Evolutionary conservation across 2,797 vertebrate genomes (phyloP).

Genomic region (Anabacerthia variegaticeps): DNA sequence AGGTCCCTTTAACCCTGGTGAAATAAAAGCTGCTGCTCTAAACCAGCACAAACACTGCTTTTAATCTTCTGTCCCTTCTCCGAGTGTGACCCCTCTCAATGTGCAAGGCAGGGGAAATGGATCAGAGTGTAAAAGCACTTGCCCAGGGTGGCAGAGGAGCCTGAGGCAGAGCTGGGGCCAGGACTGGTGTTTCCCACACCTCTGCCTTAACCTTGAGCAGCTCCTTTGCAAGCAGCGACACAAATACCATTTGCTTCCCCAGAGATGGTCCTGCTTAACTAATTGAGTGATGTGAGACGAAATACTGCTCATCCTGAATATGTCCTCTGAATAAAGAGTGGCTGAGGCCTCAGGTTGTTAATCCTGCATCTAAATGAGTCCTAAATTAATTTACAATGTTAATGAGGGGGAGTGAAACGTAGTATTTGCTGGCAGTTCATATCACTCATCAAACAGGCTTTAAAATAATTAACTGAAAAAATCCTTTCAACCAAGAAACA

Average conservation of each 20-base stretch:
- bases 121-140: neutral
- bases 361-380: constrained; percentile 45
- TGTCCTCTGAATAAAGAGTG: constrained; percentile 14
- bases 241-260: neutral
- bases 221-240: neutral
- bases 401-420: constrained; percentile 3
- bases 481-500: neutral
- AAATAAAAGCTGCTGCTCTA: neutral
- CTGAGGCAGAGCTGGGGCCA: neutral
- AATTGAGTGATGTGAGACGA: neutral
- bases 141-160: neutral
- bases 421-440: neutral
- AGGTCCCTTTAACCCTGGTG: neutral
- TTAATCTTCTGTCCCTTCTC: neutral
- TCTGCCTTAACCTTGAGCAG: neutral
- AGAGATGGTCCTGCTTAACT: neutral
- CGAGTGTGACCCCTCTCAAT: neutral
- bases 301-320: neutral
- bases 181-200: neutral
- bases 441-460: neutral
- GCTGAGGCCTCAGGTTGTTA: constrained; percentile 28
- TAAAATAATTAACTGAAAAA: neutral
- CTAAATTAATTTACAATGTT: constrained; percentile 42
- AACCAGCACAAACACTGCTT: neutral
- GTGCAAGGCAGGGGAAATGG: neutral